Percentiles rank a stretch among this genome's conserved stretches.
Conservation (phyloP, 2,797 vertebrate species). For the Prunella strophiata region DNA sequence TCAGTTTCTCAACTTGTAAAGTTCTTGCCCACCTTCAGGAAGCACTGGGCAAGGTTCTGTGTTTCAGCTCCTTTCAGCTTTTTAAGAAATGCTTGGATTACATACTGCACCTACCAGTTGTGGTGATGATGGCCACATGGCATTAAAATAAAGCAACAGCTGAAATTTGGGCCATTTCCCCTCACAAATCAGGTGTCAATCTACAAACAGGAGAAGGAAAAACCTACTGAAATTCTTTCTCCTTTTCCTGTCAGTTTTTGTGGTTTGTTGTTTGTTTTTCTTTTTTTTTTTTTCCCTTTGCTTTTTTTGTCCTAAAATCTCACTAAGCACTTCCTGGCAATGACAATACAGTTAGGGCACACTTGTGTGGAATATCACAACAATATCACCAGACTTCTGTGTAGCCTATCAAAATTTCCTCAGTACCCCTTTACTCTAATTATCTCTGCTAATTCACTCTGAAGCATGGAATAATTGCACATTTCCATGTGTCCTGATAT, state of each 20-base stretch:
- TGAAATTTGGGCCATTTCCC: background rate
- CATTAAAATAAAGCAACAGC: background rate
- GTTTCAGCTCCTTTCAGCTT: background rate
- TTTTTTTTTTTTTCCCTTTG: no score
- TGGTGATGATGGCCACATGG: background rate
- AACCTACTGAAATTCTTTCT: background rate
- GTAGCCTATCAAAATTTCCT: background rate
- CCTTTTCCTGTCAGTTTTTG: background rate
- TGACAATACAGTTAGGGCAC: background rate
- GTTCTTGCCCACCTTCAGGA: background rate
- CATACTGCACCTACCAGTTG: background rate
- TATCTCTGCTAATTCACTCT: background rate
- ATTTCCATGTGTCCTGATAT: background rate
- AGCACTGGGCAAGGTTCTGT: background rate
- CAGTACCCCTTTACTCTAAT: background rate
- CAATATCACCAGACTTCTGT: background rate
- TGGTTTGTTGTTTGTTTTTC: no score
- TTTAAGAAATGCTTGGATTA: background rate
- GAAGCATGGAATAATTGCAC: background rate
- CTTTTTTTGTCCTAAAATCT: background rate
- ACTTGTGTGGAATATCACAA: background rate
- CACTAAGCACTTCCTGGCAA: background rate
- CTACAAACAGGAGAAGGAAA: background rate
- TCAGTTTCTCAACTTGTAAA: background rate
- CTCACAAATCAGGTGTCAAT: background rate